Conservation (phyloP, 2,113 vertebrate species). For the Polypterus bichir region DNA sequence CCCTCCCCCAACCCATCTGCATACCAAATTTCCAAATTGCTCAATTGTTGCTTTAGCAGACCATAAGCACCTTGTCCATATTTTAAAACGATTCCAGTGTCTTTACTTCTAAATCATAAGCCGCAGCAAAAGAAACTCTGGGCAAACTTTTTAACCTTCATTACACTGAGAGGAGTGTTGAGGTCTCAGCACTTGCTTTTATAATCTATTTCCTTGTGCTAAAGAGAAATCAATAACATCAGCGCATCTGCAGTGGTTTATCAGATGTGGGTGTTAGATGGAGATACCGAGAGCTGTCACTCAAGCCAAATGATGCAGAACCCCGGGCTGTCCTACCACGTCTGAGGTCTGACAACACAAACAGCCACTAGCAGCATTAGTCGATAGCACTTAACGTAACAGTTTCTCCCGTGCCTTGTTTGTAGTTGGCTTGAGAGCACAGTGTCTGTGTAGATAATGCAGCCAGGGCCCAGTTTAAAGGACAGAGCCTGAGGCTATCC, state of each 20-base stretch:
- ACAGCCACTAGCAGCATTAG: background rate
- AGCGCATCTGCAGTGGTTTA: slow-evolving; percentile 57
- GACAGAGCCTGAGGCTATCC: slow-evolving; percentile 10
- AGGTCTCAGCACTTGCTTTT: slow-evolving; percentile 42
- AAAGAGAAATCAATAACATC: slow-evolving; percentile 54
- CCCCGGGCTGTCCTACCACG: background rate
- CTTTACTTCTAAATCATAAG: too few species aligned
- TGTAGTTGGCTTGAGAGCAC: too few species aligned
- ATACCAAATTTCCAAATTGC: background rate
- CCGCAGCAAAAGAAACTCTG: too few species aligned
- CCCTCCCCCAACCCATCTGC: background rate
- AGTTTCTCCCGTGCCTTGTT: too few species aligned
- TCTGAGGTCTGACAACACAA: background rate
- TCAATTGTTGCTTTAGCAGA: too few species aligned
- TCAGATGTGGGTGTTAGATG: slow-evolving; percentile 33
- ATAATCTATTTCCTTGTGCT: slow-evolving; percentile 63
- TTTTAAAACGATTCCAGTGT: too few species aligned
- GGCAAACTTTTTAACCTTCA: too few species aligned
- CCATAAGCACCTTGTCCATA: too few species aligned
- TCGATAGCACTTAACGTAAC: too few species aligned
- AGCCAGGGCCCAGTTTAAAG: too few species aligned
- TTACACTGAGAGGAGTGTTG: too few species aligned
- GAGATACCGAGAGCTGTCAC: slow-evolving; percentile 44
- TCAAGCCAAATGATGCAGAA: slow-evolving; percentile 38
- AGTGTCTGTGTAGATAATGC: too few species aligned